Evolutionary conservation across 1,140 invertebrate genomes (phyloP).

Genomic region (Ridgeia piscesae): DNA sequence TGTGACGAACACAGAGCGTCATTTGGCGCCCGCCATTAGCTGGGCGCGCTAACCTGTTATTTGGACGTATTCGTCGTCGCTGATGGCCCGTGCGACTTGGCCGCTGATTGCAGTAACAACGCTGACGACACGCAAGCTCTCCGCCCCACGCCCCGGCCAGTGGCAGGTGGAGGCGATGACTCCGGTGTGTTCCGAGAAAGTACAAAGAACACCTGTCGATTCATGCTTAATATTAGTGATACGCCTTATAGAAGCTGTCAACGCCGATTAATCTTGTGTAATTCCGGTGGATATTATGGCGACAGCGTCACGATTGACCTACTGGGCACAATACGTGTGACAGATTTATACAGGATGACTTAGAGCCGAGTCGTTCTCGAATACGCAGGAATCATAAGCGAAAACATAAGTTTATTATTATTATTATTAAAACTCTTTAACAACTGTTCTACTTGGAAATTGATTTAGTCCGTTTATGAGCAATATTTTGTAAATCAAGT

Average conservation of each 20-base stretch:
- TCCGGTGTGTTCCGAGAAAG: not conserved
- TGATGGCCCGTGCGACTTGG: not conserved
- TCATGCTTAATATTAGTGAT: not conserved
- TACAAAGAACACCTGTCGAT: not conserved
- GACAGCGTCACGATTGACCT: not conserved
- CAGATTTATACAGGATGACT: not conserved
- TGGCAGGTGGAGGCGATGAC: not conserved
- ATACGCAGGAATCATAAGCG: not conserved
- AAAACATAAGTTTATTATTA: no score
- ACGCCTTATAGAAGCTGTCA: not conserved
- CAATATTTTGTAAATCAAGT: no score
- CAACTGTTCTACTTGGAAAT: no score
- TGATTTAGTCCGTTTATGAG: no score
- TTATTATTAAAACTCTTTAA: no score
- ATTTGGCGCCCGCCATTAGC: not conserved
- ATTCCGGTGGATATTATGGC: not conserved
- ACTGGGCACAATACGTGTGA: not conserved
- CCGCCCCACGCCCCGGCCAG: no score
- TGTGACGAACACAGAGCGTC: not conserved
- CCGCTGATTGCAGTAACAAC: not conserved
- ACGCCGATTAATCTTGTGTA: not conserved
- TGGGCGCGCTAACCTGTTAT: not conserved
- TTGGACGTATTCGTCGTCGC: not conserved
- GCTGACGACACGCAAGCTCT: not conserved
- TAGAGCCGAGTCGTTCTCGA: not conserved